Conservation (phyloP, 2,888 invertebrate genomes). For the Caenorhabditis virilis region DNA sequence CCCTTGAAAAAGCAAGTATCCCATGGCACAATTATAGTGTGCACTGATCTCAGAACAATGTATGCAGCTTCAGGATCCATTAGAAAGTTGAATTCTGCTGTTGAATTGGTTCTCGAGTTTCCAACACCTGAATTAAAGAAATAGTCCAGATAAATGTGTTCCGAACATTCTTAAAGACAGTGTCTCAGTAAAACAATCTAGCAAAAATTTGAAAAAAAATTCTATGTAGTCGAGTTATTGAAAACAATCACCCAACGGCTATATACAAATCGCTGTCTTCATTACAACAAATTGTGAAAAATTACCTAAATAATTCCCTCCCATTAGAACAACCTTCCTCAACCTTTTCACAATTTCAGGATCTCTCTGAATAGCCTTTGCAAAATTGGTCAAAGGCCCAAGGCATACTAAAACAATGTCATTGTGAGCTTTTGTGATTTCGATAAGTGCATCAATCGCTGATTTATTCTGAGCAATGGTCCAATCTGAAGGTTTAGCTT, state of each 20-base stretch:
- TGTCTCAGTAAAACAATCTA: constrained; percentile 7
- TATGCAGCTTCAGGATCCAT: constrained; percentile 81
- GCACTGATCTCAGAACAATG: constrained; percentile 76
- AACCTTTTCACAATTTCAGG: constrained; percentile 67
- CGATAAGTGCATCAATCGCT: constrained; percentile 30
- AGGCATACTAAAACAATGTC: constrained; percentile 35
- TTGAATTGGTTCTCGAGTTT: constrained; percentile 65
- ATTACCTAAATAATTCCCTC: constrained; percentile 65
- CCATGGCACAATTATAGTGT: constrained; percentile 77
- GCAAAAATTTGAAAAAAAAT: background rate
- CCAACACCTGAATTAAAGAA: constrained; percentile 69
- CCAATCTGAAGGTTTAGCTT: background rate
- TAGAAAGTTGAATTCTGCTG: constrained; percentile 81
- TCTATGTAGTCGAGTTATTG: background rate
- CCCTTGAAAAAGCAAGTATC: constrained; percentile 71
- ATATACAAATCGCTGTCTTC: background rate
- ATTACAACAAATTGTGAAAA: background rate
- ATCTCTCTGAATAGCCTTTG: constrained; percentile 70
- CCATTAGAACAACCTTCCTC: constrained; percentile 59
- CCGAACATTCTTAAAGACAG: background rate
- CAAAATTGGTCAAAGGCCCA: constrained; percentile 71
- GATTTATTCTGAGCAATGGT: background rate
- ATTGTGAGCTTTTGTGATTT: constrained; percentile 4
- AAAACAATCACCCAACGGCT: too few relatives aligned
- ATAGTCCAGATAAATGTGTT: background rate